Evolutionary conservation across 2,113 vertebrate genomes (phyloP).

Genomic region (Bujurquina vittata): DNA sequence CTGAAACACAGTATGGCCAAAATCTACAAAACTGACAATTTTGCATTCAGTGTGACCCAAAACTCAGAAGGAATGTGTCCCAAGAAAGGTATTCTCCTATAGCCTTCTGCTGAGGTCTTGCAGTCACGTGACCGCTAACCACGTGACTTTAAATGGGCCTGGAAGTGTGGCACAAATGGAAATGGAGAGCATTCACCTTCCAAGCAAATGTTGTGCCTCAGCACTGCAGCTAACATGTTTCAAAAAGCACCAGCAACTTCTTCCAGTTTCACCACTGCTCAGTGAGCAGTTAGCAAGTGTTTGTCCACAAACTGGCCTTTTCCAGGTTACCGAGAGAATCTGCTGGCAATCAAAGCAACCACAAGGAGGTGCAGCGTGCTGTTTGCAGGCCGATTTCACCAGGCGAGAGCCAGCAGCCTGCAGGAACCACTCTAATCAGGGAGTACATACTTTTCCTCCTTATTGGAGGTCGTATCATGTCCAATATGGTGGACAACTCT

Average conservation of each 20-base stretch:
- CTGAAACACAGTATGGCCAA: neutral
- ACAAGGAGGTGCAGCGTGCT: fast-evolving
- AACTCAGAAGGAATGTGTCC: neutral
- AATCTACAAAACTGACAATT: neutral
- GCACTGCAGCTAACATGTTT: too few species aligned
- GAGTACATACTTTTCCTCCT: neutral
- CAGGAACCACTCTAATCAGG: fast-evolving
- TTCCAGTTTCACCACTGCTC: neutral
- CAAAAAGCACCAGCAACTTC: too few species aligned
- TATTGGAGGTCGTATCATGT: neutral
- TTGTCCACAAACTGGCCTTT: neutral
- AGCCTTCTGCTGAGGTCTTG: neutral
- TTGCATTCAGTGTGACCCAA: neutral
- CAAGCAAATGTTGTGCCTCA: neutral
- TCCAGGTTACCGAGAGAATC: neutral
- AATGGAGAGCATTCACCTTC: neutral
- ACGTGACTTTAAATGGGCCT: neutral
- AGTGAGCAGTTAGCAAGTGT: neutral
- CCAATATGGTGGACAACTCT: neutral
- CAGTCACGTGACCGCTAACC: neutral
- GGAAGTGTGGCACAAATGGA: neutral
- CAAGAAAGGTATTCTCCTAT: neutral
- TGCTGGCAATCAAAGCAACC: neutral
- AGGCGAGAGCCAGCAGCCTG: neutral
- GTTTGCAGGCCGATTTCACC: fast-evolving